Conservation (phyloP, 2,797 vertebrate genomes). For the Eulemur albifrons region DNA sequence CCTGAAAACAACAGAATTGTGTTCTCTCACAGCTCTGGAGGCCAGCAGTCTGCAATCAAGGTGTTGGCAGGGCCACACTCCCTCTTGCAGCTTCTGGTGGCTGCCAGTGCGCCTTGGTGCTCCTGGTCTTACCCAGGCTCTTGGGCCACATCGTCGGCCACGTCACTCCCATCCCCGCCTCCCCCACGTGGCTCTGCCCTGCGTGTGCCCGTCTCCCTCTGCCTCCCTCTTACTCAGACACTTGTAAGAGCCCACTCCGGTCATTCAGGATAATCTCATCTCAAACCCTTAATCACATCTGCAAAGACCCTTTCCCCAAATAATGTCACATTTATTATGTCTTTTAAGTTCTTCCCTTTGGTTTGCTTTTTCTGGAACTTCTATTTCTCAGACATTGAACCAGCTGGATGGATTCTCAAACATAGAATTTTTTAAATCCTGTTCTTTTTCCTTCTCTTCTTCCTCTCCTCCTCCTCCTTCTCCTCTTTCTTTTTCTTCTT, state of each 20-base stretch:
- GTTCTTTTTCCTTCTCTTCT: not conserved
- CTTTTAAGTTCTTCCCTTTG: not conserved
- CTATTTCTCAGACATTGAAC: not conserved
- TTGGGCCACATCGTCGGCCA: not conserved
- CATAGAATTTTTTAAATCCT: not conserved
- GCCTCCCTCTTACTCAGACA: not conserved
- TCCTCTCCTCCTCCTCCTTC: too few species aligned
- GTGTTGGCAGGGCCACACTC: accelerated
- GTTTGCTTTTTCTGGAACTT: not conserved
- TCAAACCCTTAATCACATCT: not conserved
- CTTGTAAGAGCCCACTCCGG: accelerated
- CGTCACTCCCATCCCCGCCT: accelerated
- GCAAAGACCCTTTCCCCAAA: not conserved
- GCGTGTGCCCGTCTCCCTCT: accelerated
- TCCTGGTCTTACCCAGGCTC: not conserved
- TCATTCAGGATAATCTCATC: not conserved
- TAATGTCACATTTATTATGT: not conserved
- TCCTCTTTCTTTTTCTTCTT: not conserved
- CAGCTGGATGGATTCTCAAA: not conserved
- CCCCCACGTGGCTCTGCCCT: accelerated
- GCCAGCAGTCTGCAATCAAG: not conserved
- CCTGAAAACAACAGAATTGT: not conserved
- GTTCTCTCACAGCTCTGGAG: not conserved
- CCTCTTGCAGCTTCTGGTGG: not conserved
- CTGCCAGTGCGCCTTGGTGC: not conserved